phyloP scores from a whole-genome alignment of 2,113 vertebrate genomes.

The Pedetes capensis region DNA sequence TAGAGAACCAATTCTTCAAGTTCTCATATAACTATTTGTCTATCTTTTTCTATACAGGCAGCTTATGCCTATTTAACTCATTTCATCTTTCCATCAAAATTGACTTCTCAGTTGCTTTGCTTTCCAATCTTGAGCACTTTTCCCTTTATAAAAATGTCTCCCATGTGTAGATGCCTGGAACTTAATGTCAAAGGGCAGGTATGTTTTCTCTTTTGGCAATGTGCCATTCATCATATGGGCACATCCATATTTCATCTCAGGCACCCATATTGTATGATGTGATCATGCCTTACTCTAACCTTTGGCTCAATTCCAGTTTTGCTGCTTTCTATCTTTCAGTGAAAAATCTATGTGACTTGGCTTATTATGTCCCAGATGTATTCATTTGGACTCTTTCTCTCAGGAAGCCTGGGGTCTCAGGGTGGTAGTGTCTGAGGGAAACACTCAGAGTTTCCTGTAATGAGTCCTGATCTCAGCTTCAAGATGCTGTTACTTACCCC shows the following conservation, averaged over 20 bases:
- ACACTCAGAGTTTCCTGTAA: constrained; percentile 37
- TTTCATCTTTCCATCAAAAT: constrained; percentile 49
- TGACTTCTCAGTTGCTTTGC: constrained; percentile 24
- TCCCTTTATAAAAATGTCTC: constrained; percentile 23
- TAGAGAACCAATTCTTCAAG: not conserved
- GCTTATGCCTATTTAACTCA: constrained; percentile 19
- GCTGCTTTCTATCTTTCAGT: constrained; percentile 57
- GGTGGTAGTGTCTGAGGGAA: constrained; percentile 34
- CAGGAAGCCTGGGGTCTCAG: constrained; percentile 9
- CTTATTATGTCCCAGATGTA: constrained; percentile 59
- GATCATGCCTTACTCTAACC: constrained; percentile 9
- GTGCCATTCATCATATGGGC: not conserved
- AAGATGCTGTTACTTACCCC: not conserved
- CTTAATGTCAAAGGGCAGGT: constrained; percentile 18
- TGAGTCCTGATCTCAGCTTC: constrained; percentile 34
- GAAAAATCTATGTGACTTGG: constrained; percentile 18
- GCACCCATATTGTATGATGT: not conserved
- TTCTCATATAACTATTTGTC: not conserved
- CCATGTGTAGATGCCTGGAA: not conserved
- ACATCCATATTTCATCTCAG: constrained; percentile 52
- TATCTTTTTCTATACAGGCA: not conserved
- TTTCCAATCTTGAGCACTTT: not conserved
- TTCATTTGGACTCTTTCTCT: constrained; percentile 44
- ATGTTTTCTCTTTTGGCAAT: constrained; percentile 33
- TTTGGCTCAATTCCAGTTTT: constrained; percentile 46